Base-by-base conservation (phyloP, 2,888 invertebrate species). In the Ophioninae sp. region DNA sequence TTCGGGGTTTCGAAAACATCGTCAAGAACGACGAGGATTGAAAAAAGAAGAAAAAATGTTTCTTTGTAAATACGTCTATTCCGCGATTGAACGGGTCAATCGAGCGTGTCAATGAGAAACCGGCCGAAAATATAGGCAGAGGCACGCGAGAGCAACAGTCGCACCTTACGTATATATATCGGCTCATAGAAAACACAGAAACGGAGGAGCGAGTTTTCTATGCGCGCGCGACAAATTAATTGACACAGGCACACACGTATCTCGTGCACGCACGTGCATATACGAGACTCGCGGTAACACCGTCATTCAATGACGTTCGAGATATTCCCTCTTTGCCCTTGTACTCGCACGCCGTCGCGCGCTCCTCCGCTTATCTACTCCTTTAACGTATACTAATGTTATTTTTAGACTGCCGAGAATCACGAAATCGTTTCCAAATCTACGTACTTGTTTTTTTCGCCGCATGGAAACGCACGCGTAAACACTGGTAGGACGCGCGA, bases 391-490 rank as follows among this genome's bases (percentile, higher is more conserved):
- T 78, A 20, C 79, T 78, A 74, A 72, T 67, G 77, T 83, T 79
- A 85, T 83, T 83, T 83, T 83, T 85, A 77, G 79, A 80, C 81
- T 44, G 37, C 41, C 67, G 75, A 67, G 72, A 65, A 65, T 30
- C 20, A 72, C 72, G 59, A 59, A 63, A 72, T 79, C 71, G 72
- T 65, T 56, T 51, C 8, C 68, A 59, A 69, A 77, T 39, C 71
- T 71, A 69, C 58, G 59, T 23, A 73, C 13, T 17, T 51, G 51
- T 51, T 51, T 51, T 44, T 51, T 6, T 6, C 9, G 9, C 51
- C 30, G 30, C 30, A 2, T 30, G 30, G 30, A 30, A 30, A 13
- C 17, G 6, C 51, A 17, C 17, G 51, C 51, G 13, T 30, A 30
- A 63, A 30, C 23, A 63, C 30, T 30, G 23, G 63, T 30, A 63